phyloP scores from a whole-genome alignment of 2,888 invertebrate species.

The Synergus japonicus region DNA sequence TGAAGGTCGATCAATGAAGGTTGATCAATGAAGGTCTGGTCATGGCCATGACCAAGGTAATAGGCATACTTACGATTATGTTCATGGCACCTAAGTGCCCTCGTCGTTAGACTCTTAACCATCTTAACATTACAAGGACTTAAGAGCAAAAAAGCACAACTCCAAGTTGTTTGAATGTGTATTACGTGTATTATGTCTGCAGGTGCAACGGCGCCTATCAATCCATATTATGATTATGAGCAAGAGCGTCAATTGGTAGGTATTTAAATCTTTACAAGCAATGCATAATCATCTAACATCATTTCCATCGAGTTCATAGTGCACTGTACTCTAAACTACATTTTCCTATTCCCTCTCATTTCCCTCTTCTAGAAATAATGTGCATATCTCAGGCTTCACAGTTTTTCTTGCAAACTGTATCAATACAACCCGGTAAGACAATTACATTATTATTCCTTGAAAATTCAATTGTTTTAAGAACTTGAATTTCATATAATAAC shows the following conservation, averaged over 20 bases:
- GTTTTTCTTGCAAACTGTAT: too few relatives aligned
- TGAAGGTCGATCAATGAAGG: conserved; percentile 40
- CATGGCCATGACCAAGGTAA: conserved; percentile 26
- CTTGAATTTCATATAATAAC: too few relatives aligned
- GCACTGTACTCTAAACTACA: conserved; percentile 16
- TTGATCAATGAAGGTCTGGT: conserved; percentile 33
- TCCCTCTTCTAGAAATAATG: not conserved
- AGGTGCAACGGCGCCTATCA: conserved; percentile 34
- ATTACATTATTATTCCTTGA: too few relatives aligned
- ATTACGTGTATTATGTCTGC: conserved; percentile 9
- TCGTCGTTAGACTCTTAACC: conserved; percentile 24
- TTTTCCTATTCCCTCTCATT: not conserved
- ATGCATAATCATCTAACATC: conserved; percentile 9
- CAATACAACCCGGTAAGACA: too few relatives aligned
- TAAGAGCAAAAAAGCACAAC: conserved; percentile 25
- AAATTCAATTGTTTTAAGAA: too few relatives aligned
- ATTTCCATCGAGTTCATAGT: conserved; percentile 8
- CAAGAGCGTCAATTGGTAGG: conserved; percentile 18
- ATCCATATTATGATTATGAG: conserved; percentile 27
- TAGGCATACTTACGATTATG: conserved; percentile 16
- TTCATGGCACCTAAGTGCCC: conserved; percentile 38
- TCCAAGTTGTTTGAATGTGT: conserved; percentile 9
- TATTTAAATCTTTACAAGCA: conserved; percentile 20
- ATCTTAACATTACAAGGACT: conserved; percentile 31
- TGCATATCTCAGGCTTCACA: too few relatives aligned